Conservation (phyloP, 1,140 invertebrate genomes). For the Leptonema lineaticorne region DNA sequence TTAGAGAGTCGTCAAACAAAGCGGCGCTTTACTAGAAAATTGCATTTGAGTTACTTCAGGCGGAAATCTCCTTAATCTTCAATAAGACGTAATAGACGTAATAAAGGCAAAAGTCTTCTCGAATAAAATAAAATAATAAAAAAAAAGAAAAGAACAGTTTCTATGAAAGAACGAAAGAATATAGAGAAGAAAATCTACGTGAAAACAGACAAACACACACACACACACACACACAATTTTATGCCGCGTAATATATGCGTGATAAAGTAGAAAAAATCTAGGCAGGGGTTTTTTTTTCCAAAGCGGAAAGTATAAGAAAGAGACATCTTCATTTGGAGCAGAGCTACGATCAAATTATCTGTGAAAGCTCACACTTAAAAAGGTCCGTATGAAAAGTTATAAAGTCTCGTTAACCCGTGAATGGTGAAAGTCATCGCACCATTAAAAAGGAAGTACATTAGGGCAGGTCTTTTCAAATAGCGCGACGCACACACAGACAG, state of each 20-base stretch:
- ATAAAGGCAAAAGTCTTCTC: neutral
- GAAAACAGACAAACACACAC: no score
- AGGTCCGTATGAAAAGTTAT: conserved; percentile 22
- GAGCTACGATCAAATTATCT: neutral
- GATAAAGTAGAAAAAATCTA: no score
- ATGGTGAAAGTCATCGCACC: conserved; percentile 24
- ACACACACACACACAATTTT: no score
- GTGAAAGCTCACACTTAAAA: conserved; percentile 5
- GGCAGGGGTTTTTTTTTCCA: no score
- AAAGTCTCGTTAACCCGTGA: conserved; percentile 23
- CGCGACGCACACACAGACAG: neutral
- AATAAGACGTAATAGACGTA: conserved; percentile 13
- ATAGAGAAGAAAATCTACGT: neutral
- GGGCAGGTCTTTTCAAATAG: neutral
- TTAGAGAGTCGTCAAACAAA: conserved; percentile 11
- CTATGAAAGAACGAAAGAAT: neutral
- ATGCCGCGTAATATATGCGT: no score
- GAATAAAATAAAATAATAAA: neutral
- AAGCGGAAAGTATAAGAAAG: neutral
- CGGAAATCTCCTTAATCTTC: conserved; percentile 17
- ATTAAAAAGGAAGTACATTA: conserved; percentile 22
- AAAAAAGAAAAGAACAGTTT: neutral
- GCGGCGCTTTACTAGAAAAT: conserved; percentile 8
- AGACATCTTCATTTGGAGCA: neutral
- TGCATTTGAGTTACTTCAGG: conserved; percentile 10